Evolutionary conservation across 1,140 invertebrate species (phyloP).

Genomic region (Zaprionus nigranus): DNA sequence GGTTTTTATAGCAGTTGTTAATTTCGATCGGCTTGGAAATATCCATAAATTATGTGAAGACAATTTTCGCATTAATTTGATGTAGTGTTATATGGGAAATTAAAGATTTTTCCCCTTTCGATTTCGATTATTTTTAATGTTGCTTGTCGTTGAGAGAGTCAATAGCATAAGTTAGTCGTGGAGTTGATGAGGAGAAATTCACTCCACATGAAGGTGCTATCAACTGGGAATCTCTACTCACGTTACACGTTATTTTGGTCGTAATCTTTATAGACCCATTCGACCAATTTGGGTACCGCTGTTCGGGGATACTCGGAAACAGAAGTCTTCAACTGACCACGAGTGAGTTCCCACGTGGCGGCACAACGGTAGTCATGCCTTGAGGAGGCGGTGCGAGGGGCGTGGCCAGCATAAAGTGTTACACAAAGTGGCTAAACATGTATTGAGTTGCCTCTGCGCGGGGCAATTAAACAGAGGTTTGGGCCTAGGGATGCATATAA

Average conservation of each 20-base stretch:
- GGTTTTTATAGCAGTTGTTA: not conserved
- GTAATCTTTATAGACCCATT: slow-evolving; percentile 6
- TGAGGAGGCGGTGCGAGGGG: slow-evolving; percentile 33
- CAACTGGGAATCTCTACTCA: not conserved
- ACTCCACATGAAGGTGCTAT: not conserved
- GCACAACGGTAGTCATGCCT: slow-evolving; percentile 60
- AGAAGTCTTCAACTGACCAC: not conserved
- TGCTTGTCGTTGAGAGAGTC: not conserved
- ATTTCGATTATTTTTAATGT: slow-evolving; percentile 4
- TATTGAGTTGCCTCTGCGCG: slow-evolving; percentile 75
- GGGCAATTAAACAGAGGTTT: slow-evolving; percentile 68
- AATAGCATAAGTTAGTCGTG: not conserved
- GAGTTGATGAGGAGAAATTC: slow-evolving; percentile 8
- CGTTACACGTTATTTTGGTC: not conserved
- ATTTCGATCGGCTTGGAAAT: not conserved
- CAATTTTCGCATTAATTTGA: slow-evolving; percentile 12
- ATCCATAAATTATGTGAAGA: not conserved
- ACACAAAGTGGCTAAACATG: slow-evolving; percentile 81
- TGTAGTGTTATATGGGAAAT: slow-evolving; percentile 4
- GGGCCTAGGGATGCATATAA: slow-evolving; percentile 62
- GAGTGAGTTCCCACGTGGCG: slow-evolving; percentile 53
- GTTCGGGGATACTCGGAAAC: not conserved
- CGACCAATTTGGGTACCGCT: not conserved
- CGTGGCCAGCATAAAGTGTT: slow-evolving; percentile 78
- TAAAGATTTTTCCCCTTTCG: slow-evolving; percentile 6